Percentiles rank a stretch among this genome's conserved stretches.
phyloP scores from a whole-genome alignment of 2,888 invertebrate genomes.

The Alitta virens region DNA sequence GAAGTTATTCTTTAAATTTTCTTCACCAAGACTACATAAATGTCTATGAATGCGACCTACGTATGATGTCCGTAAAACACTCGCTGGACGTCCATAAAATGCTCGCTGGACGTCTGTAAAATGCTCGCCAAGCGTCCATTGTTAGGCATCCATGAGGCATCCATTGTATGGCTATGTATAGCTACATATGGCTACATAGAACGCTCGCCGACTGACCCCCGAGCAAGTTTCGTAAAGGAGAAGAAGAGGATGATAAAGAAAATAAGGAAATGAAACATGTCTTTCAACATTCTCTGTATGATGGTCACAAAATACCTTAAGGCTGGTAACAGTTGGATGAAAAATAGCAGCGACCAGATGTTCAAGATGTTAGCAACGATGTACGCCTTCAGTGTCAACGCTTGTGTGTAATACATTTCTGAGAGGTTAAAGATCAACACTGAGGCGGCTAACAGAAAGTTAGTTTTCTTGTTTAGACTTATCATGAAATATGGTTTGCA shows the following conservation, averaged over 20 bases:
- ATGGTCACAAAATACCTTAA: conserved; percentile 19
- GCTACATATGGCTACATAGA: no score
- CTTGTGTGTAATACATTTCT: background rate
- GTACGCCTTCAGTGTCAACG: conserved; percentile 11
- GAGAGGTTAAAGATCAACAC: conserved; percentile 8
- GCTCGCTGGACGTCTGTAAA: no score
- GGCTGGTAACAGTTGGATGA: conserved; percentile 17
- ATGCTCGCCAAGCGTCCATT: no score
- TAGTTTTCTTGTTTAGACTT: background rate
- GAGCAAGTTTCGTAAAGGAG: no score
- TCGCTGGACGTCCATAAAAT: no score
- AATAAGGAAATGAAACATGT: conserved; percentile 20
- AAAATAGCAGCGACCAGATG: conserved; percentile 20
- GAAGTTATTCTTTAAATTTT: no score
- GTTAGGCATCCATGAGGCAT: no score
- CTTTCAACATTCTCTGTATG: conserved; percentile 19
- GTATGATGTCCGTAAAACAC: no score
- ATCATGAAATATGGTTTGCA: background rate
- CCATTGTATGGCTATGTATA: no score
- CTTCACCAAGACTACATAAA: no score
- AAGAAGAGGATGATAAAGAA: conserved; percentile 17
- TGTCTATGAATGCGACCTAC: no score
- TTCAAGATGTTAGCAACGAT: conserved; percentile 18
- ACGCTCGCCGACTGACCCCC: no score
- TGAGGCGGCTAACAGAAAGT: conserved; percentile 11